A percentile compares a stretch with the other conserved stretches of the same genome.
These are phyloP conservation scores for Myotis myotis DNA, from an alignment of 2,797 vertebrate genomes.

Conservation along the genomic window DNA sequence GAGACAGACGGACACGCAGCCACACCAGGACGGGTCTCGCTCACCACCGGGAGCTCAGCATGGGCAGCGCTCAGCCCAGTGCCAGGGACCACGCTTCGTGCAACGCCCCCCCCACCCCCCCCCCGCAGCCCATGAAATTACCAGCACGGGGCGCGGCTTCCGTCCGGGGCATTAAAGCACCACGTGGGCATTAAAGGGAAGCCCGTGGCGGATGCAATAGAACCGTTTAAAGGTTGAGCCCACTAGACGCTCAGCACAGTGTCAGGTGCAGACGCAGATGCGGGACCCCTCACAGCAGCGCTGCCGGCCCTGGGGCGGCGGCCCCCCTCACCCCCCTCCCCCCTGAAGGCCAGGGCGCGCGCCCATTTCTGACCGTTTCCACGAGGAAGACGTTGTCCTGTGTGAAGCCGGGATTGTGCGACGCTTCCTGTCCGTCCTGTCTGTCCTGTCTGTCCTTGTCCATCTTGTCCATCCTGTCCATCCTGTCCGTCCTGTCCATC, in stretches of 20 bases:
- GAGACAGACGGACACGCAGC: not conserved
- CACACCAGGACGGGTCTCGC: not conserved
- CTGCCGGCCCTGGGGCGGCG: not conserved
- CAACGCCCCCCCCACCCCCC: not conserved
- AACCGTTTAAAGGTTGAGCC: not conserved
- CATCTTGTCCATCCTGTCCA: not conserved
- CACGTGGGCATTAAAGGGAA: too few relatives aligned
- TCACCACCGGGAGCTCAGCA: not conserved
- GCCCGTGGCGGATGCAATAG: not conserved
- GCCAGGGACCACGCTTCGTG: not conserved
- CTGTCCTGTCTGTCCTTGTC: too few relatives aligned
- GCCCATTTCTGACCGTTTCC: not conserved
- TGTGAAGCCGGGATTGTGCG: not conserved
- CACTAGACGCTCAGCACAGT: not conserved
- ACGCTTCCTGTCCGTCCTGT: not conserved
- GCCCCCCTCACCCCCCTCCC: too few relatives aligned
- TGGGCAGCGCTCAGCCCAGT: not conserved
- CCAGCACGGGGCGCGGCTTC: not conserved
- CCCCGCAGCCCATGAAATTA: not conserved
- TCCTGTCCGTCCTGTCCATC: not conserved
- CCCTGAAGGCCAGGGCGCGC: not conserved
- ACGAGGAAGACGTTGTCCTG: not conserved
- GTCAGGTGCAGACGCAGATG: not conserved
- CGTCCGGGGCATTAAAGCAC: not conserved
- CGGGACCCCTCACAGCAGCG: not conserved